Conservation (phyloP, 2,113 vertebrate species). For the Chitala chitala region DNA sequence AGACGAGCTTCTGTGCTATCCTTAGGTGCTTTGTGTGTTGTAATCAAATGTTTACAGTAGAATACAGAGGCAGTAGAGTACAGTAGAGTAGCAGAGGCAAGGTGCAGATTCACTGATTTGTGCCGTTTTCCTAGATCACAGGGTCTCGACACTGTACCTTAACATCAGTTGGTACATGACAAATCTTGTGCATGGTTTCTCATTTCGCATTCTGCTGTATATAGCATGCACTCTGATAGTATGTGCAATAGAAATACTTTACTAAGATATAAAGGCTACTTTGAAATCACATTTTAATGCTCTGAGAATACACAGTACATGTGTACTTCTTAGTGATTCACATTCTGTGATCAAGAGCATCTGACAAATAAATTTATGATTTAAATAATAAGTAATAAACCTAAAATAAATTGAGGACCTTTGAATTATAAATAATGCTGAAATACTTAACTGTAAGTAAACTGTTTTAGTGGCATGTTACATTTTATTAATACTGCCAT, state of each 20-base stretch:
- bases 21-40: too few species aligned
- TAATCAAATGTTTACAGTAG: background rate
- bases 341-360: background rate
- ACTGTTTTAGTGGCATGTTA: background rate
- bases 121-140: background rate
- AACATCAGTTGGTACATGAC: background rate
- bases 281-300: background rate
- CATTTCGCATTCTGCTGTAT: background rate
- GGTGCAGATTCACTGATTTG: background rate
- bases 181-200: too few species aligned
- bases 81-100: background rate
- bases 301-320: background rate
- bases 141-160: background rate
- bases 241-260: background rate
- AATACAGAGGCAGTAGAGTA: background rate
- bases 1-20: too few species aligned
- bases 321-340: too few species aligned
- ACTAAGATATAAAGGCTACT: background rate
- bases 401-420: too few species aligned
- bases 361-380: background rate
- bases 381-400: too few species aligned
- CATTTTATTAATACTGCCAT: slow-evolving; percentile 6
- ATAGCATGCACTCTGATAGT: background rate
- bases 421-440: background rate
- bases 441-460: background rate